Conservation (phyloP, 2,113 vertebrate species). For the Anguilla rostrata region DNA sequence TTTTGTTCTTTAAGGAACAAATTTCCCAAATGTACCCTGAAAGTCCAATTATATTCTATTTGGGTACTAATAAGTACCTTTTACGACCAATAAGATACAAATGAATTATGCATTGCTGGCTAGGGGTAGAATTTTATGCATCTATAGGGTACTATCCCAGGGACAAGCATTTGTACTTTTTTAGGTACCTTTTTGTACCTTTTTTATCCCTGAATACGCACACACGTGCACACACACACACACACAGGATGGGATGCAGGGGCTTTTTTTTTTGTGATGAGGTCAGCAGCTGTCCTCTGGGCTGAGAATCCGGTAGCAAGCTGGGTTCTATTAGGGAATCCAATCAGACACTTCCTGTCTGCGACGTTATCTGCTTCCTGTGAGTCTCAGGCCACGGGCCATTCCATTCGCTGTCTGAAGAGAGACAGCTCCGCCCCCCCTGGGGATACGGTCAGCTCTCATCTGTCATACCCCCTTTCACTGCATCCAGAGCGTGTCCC, state of each 20-base stretch:
- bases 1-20: too few species aligned
- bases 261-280: slow-evolving; percentile 35
- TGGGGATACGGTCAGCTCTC: background rate
- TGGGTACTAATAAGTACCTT: too few species aligned
- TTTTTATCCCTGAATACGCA: background rate
- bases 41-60: too few species aligned
- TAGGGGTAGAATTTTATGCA: too few species aligned
- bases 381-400: background rate
- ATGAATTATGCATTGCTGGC: too few species aligned
- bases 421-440: background rate
- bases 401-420: background rate
- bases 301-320: slow-evolving; percentile 65
- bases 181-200: too few species aligned
- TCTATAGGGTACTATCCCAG: too few species aligned
- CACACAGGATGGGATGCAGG: background rate
- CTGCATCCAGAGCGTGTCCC: background rate
- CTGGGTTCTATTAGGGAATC: slow-evolving; percentile 70
- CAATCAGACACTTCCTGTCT: slow-evolving; percentile 71
- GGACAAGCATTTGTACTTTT: too few species aligned
- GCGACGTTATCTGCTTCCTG: slow-evolving; percentile 56
- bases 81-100: too few species aligned
- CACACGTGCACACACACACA: slow-evolving; percentile 35
- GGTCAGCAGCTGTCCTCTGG: slow-evolving; percentile 62
- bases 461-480: background rate
- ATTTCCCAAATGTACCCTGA: too few species aligned